phyloP scores from a whole-genome alignment of 2,888 invertebrate genomes.

The Stramonita haemastoma region DNA sequence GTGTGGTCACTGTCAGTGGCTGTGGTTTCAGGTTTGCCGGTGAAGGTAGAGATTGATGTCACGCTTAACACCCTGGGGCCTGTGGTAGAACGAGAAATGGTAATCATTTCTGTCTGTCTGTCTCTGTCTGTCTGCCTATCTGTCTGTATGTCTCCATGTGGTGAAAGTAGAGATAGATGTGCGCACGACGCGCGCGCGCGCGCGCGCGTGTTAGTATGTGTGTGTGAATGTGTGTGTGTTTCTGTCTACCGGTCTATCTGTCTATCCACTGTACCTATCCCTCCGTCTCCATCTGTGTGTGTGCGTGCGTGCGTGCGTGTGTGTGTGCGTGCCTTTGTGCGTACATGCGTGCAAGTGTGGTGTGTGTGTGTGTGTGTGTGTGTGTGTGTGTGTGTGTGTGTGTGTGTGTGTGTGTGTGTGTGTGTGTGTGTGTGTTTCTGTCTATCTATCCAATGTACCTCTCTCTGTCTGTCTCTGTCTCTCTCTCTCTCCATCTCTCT shows the following conservation, averaged over 20 bases:
- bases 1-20: neutral
- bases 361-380: no score
- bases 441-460: no score
- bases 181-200: neutral
- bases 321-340: no score
- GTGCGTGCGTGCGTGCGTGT: no score
- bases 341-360: no score
- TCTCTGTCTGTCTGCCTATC: neutral
- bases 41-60: constrained; percentile 44
- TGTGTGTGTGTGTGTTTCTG: no score
- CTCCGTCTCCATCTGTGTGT: no score
- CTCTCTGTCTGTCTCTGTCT: no score
- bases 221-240: neutral
- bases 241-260: no score
- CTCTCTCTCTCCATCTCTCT: no score
- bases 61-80: constrained; percentile 46
- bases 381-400: no score
- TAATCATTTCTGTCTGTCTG: neutral
- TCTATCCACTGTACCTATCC: neutral
- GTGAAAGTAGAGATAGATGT: neutral
- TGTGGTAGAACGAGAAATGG: constrained; percentile 47
- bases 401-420: no score
- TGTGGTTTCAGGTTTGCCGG: constrained; percentile 26
- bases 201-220: neutral
- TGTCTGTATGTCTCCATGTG: neutral